These are phyloP conservation scores for Thereva nobilitata DNA, from an alignment of 2,888 invertebrate species.

Conservation along the genomic window DNA sequence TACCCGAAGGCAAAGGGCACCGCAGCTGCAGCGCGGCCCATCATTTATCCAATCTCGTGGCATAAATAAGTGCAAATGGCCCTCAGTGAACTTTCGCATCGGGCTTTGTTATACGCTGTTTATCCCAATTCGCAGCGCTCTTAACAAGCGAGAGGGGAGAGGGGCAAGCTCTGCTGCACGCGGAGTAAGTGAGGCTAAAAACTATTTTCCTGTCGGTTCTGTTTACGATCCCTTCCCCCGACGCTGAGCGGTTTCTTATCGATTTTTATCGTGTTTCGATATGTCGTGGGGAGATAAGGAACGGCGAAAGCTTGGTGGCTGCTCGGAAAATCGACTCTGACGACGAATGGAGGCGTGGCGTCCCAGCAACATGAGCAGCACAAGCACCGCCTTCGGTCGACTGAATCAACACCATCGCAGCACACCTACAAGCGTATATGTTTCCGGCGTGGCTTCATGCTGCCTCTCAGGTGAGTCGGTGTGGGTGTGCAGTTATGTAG, in stretches of 20 bases:
- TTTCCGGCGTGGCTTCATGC: too few relatives aligned
- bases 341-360: too few relatives aligned
- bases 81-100: slow-evolving; percentile 3
- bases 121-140: too few relatives aligned
- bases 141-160: not conserved
- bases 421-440: too few relatives aligned
- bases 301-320: slow-evolving; percentile 2
- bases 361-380: too few relatives aligned
- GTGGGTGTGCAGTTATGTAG: not conserved
- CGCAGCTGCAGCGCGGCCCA: slow-evolving; percentile 15
- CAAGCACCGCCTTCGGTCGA: too few relatives aligned
- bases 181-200: slow-evolving; percentile 1
- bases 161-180: not conserved
- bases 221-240: not conserved
- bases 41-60: slow-evolving; percentile 26
- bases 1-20: slow-evolving; percentile 13
- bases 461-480: not conserved
- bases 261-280: slow-evolving; percentile 18
- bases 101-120: too few relatives aligned
- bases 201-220: slow-evolving; percentile 8
- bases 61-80: slow-evolving; percentile 35
- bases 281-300: not conserved
- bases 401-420: too few relatives aligned
- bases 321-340: too few relatives aligned
- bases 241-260: slow-evolving; percentile 14